Evolutionary conservation across 2,888 invertebrate species (phyloP), one percentile per base, ranked within the genome.

Genomic region (Latrodectus elegans): DNA sequence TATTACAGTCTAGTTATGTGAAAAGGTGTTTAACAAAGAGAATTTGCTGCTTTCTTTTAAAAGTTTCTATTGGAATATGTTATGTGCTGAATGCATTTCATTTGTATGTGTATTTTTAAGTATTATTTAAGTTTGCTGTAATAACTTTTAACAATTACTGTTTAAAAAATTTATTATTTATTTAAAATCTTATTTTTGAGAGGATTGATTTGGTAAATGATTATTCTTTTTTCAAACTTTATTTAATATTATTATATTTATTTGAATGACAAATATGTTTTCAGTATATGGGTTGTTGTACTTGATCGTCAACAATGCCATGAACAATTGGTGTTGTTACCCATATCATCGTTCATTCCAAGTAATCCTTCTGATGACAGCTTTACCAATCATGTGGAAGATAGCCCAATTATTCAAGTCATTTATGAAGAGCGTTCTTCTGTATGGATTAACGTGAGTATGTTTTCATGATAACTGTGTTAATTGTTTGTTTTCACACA

Each of bases 211-310:
- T 38, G 38, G 38, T 38, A 38, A 38, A 38, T 38, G 38, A 38
- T 38, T 38, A 38, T 38, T 22, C 38, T 38, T 38, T 38, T 38
- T 38, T 22, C 22, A 12, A 17, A 17, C 64, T 12, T 6, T n/a
- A 15, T 15, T 4, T 72, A 26, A 76, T 0, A 1, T 38, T 12
- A n/a, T 64, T 22, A 9, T 78, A 70, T 70, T 22, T 70, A 52
- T 70, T 17, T 68, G n/a, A 77, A 77, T n/a, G 38, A 38, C 4
- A 38, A 64, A 17, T 26, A n/a, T 72, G 52, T 87, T 92, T 92
- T 0, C 93, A 97, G 97, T 91, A 95, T 98, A 22, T 98, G 98
- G 97, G 95, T 96, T 14, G 97, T 98, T 91, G 93, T 98, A n/a
- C 92, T 99, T 91, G 96, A 98, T 91, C 93, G 99, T 1, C 94